These are phyloP conservation scores for Varanus komodoensis DNA, from an alignment of 2,113 vertebrate genomes.

Conservation along the genomic window DNA sequence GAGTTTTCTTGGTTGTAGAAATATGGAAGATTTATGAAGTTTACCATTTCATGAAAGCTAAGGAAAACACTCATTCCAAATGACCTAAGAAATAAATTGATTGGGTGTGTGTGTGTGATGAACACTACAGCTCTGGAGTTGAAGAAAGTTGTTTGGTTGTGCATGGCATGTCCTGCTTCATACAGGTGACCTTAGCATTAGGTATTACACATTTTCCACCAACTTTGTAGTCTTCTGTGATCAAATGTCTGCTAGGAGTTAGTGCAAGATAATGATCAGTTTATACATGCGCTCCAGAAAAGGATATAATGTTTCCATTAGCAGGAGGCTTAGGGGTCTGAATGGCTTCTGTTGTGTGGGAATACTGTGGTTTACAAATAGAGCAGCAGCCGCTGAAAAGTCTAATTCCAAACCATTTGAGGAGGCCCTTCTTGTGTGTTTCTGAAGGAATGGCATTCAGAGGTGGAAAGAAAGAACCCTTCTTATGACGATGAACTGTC, in stretches of 20 bases:
- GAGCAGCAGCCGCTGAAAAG: slow-evolving; percentile 27
- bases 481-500: background rate
- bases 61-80: background rate
- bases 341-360: slow-evolving; percentile 24
- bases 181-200: slow-evolving; percentile 12
- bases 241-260: background rate
- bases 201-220: background rate
- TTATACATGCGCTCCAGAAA: slow-evolving; percentile 31
- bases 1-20: background rate
- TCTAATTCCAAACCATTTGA: slow-evolving; percentile 26
- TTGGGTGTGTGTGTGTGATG: no score
- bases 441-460: slow-evolving; percentile 29
- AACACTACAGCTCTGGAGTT: background rate
- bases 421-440: slow-evolving; percentile 24
- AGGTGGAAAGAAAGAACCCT: slow-evolving; percentile 1
- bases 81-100: background rate
- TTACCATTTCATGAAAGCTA: background rate
- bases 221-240: background rate
- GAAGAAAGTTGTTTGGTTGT: background rate
- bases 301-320: slow-evolving; percentile 36
- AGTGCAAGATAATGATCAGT: background rate
- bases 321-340: background rate
- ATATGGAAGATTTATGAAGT: background rate
- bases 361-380: slow-evolving; percentile 45
- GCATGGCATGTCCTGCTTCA: slow-evolving; percentile 15